Base-by-base conservation (phyloP, 2,113 vertebrate species). In the Geothlypis trichas region DNA sequence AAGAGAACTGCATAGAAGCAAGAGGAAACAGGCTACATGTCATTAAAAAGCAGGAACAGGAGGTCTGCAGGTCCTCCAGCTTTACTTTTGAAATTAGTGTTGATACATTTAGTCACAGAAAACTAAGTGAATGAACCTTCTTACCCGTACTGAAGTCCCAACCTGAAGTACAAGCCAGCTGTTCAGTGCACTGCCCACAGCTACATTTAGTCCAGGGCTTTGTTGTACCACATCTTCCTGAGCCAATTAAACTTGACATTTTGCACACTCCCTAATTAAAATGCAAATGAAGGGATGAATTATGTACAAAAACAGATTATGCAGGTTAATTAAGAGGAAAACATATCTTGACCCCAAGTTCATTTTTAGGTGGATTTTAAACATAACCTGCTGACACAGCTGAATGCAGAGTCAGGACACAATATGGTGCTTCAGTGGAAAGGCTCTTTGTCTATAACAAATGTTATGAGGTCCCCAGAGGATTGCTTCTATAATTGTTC, bases 221-320 rank as follows among this genome's bases (percentile, higher is more conserved):
- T 97, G 74, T 93, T 98, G 89, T 94, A 96, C 93, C 93, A 65
- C 71, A 22, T 87, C 88, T 76, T 97, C 87, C 90, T 76, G 85
- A 98, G 95, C 93, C 97, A 98, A 98, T 98, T 98, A 98, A 98
- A 95, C 66, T 84, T 98, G 96, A 98, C 96, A 98, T 97, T 98
- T 98, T 97, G 93, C 77, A 96, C 89, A 42, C 62, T 84, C 75
- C 91, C 35, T 96, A 98, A 98, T 98, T 97, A 98, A 96, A 97
- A 98, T 98, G 97, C 90, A 98, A 98, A 98, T 98, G 93, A 98
- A 97, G 72, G 65, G 23, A 96, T 96, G 89, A 95, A 95, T 97
- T 97, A 96, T 97, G 85, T 93, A 97, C 95, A 96, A 97, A 95
- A 95, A 74, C 52, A 90, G 47, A 97, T 96, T 97, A 97, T 72